Evolutionary conservation across 1,140 invertebrate species (phyloP).

Genomic region (Mizuhopecten yessoensis): DNA sequence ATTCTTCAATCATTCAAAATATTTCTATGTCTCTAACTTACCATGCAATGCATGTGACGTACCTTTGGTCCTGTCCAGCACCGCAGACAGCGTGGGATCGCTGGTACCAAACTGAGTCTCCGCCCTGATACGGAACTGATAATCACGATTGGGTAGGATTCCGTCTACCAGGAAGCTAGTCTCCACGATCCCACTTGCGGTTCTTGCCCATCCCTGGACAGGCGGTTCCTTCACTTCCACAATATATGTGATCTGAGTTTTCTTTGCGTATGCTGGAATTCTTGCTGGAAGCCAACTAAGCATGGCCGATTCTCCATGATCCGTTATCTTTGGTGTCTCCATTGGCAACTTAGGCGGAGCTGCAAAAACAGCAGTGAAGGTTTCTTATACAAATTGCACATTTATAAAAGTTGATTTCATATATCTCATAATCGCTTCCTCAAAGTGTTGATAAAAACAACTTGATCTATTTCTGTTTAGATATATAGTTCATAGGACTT

Average conservation of each 20-base stretch:
- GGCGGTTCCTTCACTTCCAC: slow-evolving; percentile 73
- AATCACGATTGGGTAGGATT: slow-evolving; percentile 93
- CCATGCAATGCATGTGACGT: neutral
- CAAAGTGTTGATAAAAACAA: too few relatives aligned
- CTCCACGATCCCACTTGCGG: slow-evolving; percentile 63
- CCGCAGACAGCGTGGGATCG: slow-evolving; percentile 74
- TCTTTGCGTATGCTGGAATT: slow-evolving; percentile 79
- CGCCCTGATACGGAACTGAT: slow-evolving; percentile 95
- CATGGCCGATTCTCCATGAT: slow-evolving; percentile 91
- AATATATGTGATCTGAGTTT: slow-evolving; percentile 77
- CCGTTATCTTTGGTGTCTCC: slow-evolving; percentile 94
- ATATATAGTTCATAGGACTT: too few relatives aligned
- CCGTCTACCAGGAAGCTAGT: slow-evolving; percentile 66
- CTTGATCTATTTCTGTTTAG: too few relatives aligned
- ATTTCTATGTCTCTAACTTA: too few relatives aligned
- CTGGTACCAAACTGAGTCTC: slow-evolving; percentile 91
- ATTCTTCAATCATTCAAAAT: neutral
- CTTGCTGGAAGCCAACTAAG: slow-evolving; percentile 95
- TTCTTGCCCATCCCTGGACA: slow-evolving; percentile 63
- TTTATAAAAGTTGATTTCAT: too few relatives aligned
- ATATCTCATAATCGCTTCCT: too few relatives aligned
- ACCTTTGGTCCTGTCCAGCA: slow-evolving; percentile 65
- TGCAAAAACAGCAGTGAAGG: slow-evolving; percentile 83
- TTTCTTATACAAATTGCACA: neutral
- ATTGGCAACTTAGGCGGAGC: slow-evolving; percentile 88